These are phyloP conservation scores for Drosophila crucigera DNA, from an alignment of 2,888 invertebrate genomes.

Conservation along the genomic window DNA sequence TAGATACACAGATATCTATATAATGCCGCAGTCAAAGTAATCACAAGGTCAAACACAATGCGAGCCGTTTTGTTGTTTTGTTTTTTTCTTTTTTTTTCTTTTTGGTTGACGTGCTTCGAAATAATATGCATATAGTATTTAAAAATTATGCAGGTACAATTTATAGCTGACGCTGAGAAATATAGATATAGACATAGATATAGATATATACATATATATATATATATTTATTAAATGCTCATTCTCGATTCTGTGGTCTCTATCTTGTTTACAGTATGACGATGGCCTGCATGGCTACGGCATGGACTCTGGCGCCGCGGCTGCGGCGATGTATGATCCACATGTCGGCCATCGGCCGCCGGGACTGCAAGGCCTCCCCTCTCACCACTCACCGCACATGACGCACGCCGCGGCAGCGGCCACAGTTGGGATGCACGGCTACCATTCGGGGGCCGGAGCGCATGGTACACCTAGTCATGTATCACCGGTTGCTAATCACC, in stretches of 20 bases:
- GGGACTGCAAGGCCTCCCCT: constrained; percentile 88
- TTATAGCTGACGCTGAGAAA: constrained; percentile 36
- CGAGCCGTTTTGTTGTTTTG: constrained; percentile 32
- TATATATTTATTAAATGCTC: not conserved
- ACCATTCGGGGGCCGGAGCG: constrained; percentile 86
- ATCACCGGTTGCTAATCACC: constrained; percentile 94
- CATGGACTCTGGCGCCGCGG: constrained; percentile 90
- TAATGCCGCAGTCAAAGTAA: constrained; percentile 72
- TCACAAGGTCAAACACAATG: constrained; percentile 78
- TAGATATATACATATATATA: not conserved
- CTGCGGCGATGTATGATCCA: constrained; percentile 90
- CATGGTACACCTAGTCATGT: constrained; percentile 90
- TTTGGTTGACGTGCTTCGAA: constrained; percentile 61
- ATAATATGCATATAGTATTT: constrained; percentile 29
- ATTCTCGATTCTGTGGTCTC: not conserved
- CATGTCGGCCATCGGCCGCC: constrained; percentile 89
- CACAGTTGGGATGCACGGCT: constrained; percentile 87
- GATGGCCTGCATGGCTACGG: constrained; percentile 96
- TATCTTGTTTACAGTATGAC: constrained; percentile 90
- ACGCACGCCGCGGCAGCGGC: constrained; percentile 89
- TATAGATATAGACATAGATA: constrained; percentile 17
- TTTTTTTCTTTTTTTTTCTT: constrained; percentile 30
- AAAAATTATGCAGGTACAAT: constrained; percentile 35
- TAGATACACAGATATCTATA: constrained; percentile 32
- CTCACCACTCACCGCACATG: constrained; percentile 93